Evolutionary conservation across 2,797 vertebrate species (phyloP), one percentile per base, ranked within the genome.

Genomic region (Sciaenops ocellatus): DNA sequence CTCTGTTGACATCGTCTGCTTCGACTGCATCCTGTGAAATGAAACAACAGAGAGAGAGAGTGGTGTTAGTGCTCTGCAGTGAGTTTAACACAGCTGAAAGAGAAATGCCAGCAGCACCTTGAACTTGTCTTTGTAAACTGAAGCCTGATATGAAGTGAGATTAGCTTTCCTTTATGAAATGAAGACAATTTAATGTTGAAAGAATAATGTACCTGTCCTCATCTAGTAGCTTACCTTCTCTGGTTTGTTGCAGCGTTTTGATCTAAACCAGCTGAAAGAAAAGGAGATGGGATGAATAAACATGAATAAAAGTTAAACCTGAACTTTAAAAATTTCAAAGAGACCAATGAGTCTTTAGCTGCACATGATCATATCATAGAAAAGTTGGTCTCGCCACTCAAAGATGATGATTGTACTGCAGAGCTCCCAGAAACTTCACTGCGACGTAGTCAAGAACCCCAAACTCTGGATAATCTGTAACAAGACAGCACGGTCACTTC

Each of bases 261-360:
- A 51, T 51, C 54, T 59, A 10, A 79, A 57, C 65, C 82, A 84
- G 11, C 85, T 87, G 62, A 44, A 70, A 73, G 55, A 42, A 54
- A 77, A 72, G 47, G 34, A 55, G 13, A 38, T 9, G 41, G 9
- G 16, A 4, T 61, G 34, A 38, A 9, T 41, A 41, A 41, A 13
- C 44, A 46, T 16, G 11, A 4, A 13, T 46, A 1, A 46, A 20
- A 50, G 26, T 26, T 26, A 50, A 18, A 50, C 18, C 6, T 59
- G 12, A 8, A 59, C 9, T 38, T 16, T 3, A 12, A 60, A 41
- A 3, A 41, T 60, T 60, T 42, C 6, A 22, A 60, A 22, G 20
- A 60, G 34, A 42, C 3, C 20, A 60, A 15, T 7, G 1, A 60
- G 57, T 42, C 20, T 48, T 28, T 7, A 22, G 6, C 47, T 22